phyloP scores from a whole-genome alignment of 2,797 vertebrate genomes.

The Pygocentrus nattereri region DNA sequence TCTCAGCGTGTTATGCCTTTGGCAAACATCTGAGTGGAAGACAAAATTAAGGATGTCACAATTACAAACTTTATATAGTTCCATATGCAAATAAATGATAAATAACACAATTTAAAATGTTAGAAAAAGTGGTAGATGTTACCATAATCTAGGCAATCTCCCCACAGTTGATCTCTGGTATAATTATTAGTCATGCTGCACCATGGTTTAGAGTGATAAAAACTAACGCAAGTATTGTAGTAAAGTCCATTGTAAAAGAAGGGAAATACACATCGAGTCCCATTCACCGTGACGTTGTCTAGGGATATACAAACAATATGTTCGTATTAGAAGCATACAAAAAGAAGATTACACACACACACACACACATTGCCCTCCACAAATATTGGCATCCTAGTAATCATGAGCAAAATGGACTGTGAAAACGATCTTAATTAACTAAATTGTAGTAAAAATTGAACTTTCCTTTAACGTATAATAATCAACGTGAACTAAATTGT shows the following conservation, averaged over 20 bases:
- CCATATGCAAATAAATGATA: too few species aligned
- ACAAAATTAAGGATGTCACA: neutral
- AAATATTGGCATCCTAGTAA: too few species aligned
- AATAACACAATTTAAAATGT: too few species aligned
- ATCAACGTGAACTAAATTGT: too few species aligned
- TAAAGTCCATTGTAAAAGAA: neutral
- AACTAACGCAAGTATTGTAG: neutral
- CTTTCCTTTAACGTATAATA: too few species aligned
- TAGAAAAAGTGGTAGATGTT: neutral
- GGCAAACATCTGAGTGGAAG: neutral
- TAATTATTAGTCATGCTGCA: slow-evolving; percentile 5
- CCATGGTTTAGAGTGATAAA: neutral
- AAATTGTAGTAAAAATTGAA: too few species aligned
- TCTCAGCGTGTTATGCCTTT: neutral
- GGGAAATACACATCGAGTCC: neutral
- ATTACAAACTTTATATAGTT: too few species aligned
- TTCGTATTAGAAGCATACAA: neutral
- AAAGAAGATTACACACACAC: too few species aligned
- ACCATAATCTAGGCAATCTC: slow-evolving; percentile 2
- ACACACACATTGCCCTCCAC: too few species aligned
- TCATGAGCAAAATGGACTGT: too few species aligned
- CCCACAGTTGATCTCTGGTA: neutral
- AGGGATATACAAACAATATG: neutral
- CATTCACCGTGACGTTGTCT: neutral
- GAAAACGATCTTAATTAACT: too few species aligned